These are phyloP conservation scores for Brienomyrus brachyistius DNA, from an alignment of 2,113 vertebrate genomes.

Conservation along the genomic window DNA sequence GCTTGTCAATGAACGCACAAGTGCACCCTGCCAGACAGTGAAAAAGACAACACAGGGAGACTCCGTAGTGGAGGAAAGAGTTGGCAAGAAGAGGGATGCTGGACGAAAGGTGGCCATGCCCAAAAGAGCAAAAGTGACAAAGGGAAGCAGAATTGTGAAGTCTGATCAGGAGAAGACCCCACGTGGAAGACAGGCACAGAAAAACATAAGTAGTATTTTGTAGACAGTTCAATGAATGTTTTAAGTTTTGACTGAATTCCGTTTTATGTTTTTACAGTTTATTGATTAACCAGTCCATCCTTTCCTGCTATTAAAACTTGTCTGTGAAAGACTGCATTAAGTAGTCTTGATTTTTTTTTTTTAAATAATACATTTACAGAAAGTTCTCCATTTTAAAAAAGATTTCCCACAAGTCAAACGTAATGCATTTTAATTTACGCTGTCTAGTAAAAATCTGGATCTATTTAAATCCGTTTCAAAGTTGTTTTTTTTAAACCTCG, in stretches of 20 bases:
- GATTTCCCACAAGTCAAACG: not conserved
- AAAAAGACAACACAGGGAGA: not conserved
- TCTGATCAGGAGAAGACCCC: not conserved
- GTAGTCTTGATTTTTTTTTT: not conserved
- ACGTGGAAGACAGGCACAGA: conserved; percentile 20
- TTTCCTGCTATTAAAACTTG: not conserved
- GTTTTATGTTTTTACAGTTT: conserved; percentile 1
- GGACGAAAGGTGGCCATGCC: not conserved
- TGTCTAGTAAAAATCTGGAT: not conserved
- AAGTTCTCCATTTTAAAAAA: not conserved
- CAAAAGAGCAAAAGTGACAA: not conserved
- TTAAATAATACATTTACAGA: not conserved
- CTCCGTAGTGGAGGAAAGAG: conserved; percentile 15
- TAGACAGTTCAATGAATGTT: conserved; percentile 27
- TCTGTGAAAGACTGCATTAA: not conserved
- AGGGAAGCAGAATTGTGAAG: not conserved
- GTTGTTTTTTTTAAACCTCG: not conserved
- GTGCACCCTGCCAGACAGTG: not conserved
- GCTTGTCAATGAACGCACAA: not conserved
- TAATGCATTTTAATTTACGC: not conserved
- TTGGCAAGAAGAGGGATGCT: not conserved
- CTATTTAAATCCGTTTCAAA: not conserved
- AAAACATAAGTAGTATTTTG: conserved; percentile 33
- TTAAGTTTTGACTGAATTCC: not conserved
- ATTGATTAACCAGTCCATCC: not conserved